Conservation (phyloP, 1,140 invertebrate species). For the Cecropterus lyciades region DNA sequence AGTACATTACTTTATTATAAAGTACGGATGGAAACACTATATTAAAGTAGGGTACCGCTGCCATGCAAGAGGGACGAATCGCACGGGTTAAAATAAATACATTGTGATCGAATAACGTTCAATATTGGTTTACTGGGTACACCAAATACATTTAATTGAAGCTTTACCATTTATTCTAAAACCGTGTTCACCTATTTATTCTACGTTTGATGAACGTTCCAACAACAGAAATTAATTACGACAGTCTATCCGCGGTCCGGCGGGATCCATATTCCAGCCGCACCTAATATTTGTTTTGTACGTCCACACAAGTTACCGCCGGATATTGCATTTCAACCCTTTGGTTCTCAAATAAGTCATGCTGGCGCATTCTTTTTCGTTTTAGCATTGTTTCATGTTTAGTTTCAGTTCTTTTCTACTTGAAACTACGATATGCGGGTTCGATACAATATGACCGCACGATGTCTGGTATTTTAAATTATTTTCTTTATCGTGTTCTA, state of each 20-base stretch:
- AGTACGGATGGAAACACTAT: too few species aligned
- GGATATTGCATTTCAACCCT: conserved; percentile 6
- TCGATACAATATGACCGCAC: too few species aligned
- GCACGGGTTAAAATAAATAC: not conserved
- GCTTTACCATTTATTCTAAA: not conserved
- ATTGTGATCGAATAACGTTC: not conserved
- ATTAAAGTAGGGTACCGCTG: too few species aligned
- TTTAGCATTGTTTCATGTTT: not conserved
- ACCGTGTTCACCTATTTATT: not conserved
- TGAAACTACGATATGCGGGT: too few species aligned
- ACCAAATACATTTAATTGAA: not conserved
- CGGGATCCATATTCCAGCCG: not conserved
- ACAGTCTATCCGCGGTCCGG: not conserved
- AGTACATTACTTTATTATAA: too few species aligned
- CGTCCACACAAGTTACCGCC: not conserved
- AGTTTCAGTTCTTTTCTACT: not conserved
- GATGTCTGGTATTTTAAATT: too few species aligned
- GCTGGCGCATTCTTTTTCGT: not conserved
- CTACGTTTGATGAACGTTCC: conserved; percentile 2
- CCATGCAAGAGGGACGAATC: too few species aligned
- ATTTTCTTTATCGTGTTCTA: too few species aligned
- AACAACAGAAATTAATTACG: conserved; percentile 2
- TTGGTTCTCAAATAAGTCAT: not conserved
- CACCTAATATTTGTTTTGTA: conserved; percentile 5
- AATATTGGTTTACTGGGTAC: not conserved